Base-by-base conservation (phyloP, 1,140 invertebrate species). In the Conus betulinus region DNA sequence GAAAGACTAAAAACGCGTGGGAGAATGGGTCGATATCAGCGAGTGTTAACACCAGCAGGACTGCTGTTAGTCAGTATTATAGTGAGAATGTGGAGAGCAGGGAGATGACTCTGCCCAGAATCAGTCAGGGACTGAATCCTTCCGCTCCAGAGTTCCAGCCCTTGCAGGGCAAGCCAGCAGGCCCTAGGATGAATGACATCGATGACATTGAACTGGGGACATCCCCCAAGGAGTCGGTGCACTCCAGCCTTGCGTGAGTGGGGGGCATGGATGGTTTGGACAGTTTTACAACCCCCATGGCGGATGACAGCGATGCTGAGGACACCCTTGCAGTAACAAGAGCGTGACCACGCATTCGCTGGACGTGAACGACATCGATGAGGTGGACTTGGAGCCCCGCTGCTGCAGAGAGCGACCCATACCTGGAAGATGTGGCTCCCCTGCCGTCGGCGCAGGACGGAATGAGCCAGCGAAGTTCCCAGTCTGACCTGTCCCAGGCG, bases 391-490 rank as follows among this genome's bases (percentile, higher is more conserved):
- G 27, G 8, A 81, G 10, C 79, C 82, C 82, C 1, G 20, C 53
- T 7, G n/a, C n/a, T 55, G 53, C 25, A 7, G 20, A 4, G 6
- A 20, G 17, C 53, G 23, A 60, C 52, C 11, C 11, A 20, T 27
- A 60, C 81, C 39, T 39, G 20, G 81, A 84, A 0, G 57, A 67
- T 2, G n/a, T 63, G 5, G 23, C 57, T 7, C 10, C 81, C 20
- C 15, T 39, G n/a, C n/a, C 53, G 8, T 39, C 51, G 25, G 82
- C 6, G 7, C 55, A 63, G 55, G 82, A 60, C 23, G 67, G 67
- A n/a, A 88, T 88, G n/a, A 93, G 92, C 89, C 74, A 91, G 23
- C 90, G 91, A 85, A 92, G 92, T 89, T 92, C 92, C 11, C 88
- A 88, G 82, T 93, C 92, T 10, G 91, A 92, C 74, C 74, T 92